Conservation (phyloP, 2,113 vertebrate species). For the Dasyurus viverrinus region DNA sequence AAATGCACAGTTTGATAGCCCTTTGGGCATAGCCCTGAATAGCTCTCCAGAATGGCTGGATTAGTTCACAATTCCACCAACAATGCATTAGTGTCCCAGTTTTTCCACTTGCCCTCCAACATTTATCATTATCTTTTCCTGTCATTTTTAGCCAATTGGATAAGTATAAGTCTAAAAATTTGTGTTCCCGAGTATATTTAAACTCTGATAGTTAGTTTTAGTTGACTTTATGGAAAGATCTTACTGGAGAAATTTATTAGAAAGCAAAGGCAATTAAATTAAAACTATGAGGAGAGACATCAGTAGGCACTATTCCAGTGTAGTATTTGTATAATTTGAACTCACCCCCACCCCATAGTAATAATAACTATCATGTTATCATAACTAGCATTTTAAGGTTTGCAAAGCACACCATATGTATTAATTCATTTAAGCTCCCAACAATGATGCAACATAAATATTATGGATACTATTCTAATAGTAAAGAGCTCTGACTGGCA, state of each 20-base stretch:
- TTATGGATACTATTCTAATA: not conserved
- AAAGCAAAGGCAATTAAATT: conserved; percentile 23
- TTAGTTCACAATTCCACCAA: too few relatives aligned
- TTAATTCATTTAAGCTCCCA: not conserved
- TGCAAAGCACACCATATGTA: not conserved
- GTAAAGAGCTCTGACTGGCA: not conserved
- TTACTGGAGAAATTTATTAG: conserved; percentile 52
- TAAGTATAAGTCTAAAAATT: conserved; percentile 6
- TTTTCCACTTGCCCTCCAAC: too few relatives aligned
- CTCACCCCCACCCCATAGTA: not conserved
- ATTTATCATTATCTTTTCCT: too few relatives aligned
- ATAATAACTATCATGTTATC: not conserved
- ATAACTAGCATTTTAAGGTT: not conserved
- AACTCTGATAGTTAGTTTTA: conserved; percentile 18
- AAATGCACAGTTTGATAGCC: too few relatives aligned
- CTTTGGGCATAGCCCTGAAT: too few relatives aligned
- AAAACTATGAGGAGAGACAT: conserved; percentile 14
- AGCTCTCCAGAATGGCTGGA: too few relatives aligned
- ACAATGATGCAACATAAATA: not conserved
- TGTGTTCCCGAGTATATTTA: conserved; percentile 16
- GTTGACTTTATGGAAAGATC: conserved; percentile 22
- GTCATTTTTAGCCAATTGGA: too few relatives aligned
- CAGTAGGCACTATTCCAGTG: not conserved
- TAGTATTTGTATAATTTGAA: conserved; percentile 34
- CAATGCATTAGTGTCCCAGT: too few relatives aligned